Conservation (phyloP, 2,797 vertebrate species). For the Enteromius anoplus region DNA sequence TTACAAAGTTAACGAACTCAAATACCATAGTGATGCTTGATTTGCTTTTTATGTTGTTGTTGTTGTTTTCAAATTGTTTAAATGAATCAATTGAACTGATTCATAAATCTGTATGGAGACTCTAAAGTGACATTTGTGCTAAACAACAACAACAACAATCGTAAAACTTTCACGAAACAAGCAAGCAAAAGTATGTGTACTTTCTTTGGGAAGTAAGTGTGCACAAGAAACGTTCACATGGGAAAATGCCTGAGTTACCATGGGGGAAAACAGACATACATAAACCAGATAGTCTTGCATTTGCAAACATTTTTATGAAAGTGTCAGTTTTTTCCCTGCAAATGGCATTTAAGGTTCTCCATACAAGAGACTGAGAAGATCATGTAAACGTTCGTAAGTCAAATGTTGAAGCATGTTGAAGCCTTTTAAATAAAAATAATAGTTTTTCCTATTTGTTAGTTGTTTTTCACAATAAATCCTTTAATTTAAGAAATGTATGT, state of each 20-base stretch:
- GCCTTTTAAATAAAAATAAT: background rate
- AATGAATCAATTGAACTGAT: background rate
- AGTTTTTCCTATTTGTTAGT: background rate
- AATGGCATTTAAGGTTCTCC: background rate
- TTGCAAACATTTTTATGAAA: background rate
- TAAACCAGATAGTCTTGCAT: slow-evolving; percentile 3
- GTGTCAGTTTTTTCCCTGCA: background rate
- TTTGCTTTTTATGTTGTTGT: background rate
- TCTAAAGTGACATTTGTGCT: background rate
- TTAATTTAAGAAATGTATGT: background rate
- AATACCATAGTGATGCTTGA: background rate
- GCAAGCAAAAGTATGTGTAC: background rate
- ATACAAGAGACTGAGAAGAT: background rate
- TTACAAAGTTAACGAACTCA: background rate
- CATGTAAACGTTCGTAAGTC: background rate
- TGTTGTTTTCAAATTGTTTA: background rate
- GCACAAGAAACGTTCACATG: background rate
- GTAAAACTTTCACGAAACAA: background rate
- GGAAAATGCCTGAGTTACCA: background rate
- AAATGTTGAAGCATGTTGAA: background rate
- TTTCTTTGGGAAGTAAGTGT: background rate
- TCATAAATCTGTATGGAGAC: background rate
- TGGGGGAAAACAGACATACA: background rate
- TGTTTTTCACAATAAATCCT: background rate
- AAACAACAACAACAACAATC: too few relatives aligned